Evolutionary conservation across 2,113 vertebrate species (phyloP), one percentile per base, ranked within the genome.

Genomic region (Periophthalmus modestus): DNA sequence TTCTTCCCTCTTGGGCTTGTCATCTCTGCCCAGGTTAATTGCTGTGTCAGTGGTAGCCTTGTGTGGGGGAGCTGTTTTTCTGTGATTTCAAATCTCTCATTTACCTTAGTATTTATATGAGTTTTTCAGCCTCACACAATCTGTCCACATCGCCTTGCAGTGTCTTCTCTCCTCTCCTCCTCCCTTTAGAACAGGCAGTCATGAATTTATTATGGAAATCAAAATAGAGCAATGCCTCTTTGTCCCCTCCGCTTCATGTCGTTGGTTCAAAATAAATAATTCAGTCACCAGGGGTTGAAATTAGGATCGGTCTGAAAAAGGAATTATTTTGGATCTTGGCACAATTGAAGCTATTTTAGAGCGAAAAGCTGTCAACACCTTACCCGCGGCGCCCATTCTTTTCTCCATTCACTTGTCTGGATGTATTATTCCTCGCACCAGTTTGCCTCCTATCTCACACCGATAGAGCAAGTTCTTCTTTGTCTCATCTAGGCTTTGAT

Each of bases 151-250:
- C 48, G 63, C 71, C 62, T 58, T 54, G 39, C 0, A 47, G 74
- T 54, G 23, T 34, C 57, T 23, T 7, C 54, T 16, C 11, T 61
- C 47, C 34, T 6, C 12, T 43, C 68, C 28, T 21, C 59, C 69
- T 66, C 74, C 34, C 16, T n/a, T 81, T 88, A 84, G 82, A 83
- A 85, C 74, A 85, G 69, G 10, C 39, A 84, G 79, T 87, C 89
- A 91, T 91, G 83, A 90, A 90, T 91, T 89, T 87, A 89, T 92
- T 86, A 91, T 92, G 85, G 2, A 87, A 87, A 89, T 90, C 88
- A 83, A 90, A 90, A 91, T 89, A 83, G 89, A 89, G 87, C 85
- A 75, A 89, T 84, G 82, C 84, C 82, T 90, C 84, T 89, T 88
- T 86, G 85, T 92, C 87, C 76, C 61, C 43, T 61, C 85, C 65